These are phyloP conservation scores for Mayetiola destructor DNA, from an alignment of 2,888 invertebrate genomes.

Conservation along the genomic window DNA sequence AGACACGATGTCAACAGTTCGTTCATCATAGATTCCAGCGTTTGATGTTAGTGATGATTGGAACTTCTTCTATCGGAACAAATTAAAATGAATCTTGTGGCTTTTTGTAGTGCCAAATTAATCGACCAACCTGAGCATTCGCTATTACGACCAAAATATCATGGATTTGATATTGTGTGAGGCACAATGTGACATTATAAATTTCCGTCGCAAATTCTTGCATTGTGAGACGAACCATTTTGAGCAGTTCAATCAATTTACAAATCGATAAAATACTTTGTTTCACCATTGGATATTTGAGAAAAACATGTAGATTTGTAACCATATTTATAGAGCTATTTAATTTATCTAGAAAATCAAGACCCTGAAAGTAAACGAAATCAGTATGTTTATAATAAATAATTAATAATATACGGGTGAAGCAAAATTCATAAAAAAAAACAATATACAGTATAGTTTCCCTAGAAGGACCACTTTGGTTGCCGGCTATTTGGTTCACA, in stretches of 20 bases:
- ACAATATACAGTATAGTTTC: background rate
- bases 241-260: constrained; percentile 65
- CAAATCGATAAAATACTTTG: constrained; percentile 59
- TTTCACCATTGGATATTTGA: constrained; percentile 64
- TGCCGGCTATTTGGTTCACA: too few species aligned
- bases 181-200: background rate
- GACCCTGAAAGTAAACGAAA: constrained; percentile 33
- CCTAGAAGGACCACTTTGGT: too few species aligned
- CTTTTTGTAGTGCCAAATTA: constrained; percentile 1
- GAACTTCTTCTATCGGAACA: background rate
- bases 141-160: constrained; percentile 53
- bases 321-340: constrained; percentile 43
- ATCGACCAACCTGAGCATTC: constrained; percentile 44
- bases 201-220: background rate
- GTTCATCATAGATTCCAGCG: constrained; percentile 20
- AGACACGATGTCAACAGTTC: constrained; percentile 52
- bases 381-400: background rate
- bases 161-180: constrained; percentile 60
- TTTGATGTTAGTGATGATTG: background rate
- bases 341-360: constrained; percentile 52
- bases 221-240: constrained; percentile 44
- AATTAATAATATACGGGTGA: background rate
- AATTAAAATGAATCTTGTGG: background rate
- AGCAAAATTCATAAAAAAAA: background rate
- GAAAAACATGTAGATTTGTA: constrained; percentile 52